Evolutionary conservation across 1,140 invertebrate genomes (phyloP), one percentile per base, ranked within the genome.

Genomic region (Neodiprion fabricii): DNA sequence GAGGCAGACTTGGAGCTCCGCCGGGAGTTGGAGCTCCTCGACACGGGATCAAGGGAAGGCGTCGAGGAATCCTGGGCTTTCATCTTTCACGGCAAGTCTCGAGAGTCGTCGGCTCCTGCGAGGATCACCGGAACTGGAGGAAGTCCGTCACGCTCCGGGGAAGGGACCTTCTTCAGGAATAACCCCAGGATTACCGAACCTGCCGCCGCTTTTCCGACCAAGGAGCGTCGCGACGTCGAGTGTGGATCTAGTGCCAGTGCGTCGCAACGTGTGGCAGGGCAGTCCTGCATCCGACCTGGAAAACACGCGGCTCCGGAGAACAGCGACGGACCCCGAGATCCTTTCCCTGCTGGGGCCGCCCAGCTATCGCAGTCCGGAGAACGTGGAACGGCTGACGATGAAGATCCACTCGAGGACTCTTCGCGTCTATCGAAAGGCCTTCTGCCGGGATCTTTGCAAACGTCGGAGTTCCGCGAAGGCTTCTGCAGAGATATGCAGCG

Each of bases 11-110:
- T 40, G 28, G 28, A 40, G 28, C 53, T 61, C 53, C 53, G 53
- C 53, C 53, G 53, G n/a, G 53, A 61, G 53, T 61, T 61, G 53
- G 53, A 61, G n/a, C 53, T 14, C 53, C 53, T 61, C 53, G 53
- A 61, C 53, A 61, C 9, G 11, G 53, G 9, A 61, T 14, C 53
- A 12, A 17, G n/a, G n/a, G 53, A 61, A 12, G 8, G n/a, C 3
- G 53, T 61, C 53, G n/a, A 12, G 53, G 8, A 61, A 40, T 40
- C 28, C 28, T 40, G 28, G 28, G 28, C 5, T 40, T 40, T 5
- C 28, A 40, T 40, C 28, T 1, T 1, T 0, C 28, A 40, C 28
- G 28, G 5, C 1, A 40, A 40, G 28, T 5, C 28, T 40, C 28
- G 28, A 40, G 28, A 40, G 28, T 40, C 28, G 1, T 40, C 28